Evolutionary conservation across 2,888 invertebrate genomes (phyloP).

Genomic region (Mayetiola destructor): DNA sequence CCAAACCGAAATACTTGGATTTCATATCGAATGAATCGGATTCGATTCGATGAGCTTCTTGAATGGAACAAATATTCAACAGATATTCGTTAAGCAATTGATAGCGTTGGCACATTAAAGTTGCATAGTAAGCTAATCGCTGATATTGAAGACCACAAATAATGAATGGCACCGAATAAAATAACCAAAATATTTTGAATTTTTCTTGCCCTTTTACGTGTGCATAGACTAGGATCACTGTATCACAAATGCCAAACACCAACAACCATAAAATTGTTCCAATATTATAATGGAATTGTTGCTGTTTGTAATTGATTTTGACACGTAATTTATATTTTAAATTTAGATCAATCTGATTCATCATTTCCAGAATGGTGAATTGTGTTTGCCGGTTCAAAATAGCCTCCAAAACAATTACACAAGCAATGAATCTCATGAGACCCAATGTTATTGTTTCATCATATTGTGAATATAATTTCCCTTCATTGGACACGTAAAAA

Average conservation of each 20-base stretch:
- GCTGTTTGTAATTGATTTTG: neutral
- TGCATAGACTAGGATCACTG: neutral
- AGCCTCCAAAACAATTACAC: neutral
- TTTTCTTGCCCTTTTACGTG: neutral
- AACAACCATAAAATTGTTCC: neutral
- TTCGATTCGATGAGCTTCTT: neutral
- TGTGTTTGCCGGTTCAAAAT: neutral
- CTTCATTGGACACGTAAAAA: no score
- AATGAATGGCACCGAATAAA: neutral
- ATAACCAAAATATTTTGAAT: neutral
- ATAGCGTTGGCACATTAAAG: neutral
- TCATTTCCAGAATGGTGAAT: neutral
- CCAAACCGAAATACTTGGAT: neutral
- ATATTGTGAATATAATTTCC: no score
- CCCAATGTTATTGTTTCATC: neutral
- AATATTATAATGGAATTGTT: neutral
- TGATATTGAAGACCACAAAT: neutral
- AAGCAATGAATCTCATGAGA: neutral
- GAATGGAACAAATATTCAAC: neutral
- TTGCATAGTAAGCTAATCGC: neutral
- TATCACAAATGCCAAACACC: neutral
- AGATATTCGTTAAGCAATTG: neutral
- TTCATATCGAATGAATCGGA: no score
- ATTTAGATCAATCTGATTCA: neutral
- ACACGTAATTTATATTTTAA: neutral